phyloP scores from a whole-genome alignment of 2,888 invertebrate genomes.

The Andrena minutula region DNA sequence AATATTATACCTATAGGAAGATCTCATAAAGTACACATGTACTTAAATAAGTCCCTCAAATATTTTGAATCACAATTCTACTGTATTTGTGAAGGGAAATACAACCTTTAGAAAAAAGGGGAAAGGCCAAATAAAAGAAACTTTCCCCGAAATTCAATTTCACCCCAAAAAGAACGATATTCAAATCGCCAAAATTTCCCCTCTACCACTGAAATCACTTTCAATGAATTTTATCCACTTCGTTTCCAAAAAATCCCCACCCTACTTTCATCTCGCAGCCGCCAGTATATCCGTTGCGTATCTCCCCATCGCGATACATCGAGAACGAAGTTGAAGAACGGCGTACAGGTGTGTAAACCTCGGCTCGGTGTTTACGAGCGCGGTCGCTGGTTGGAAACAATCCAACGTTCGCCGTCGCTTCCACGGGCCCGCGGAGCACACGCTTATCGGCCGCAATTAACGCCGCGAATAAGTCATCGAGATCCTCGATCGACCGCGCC shows the following conservation, averaged over 20 bases:
- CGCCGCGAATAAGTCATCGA: constrained; percentile 53
- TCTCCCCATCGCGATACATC: constrained; percentile 26
- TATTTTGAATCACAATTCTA: background rate
- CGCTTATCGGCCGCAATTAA: constrained; percentile 52
- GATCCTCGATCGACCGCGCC: constrained; percentile 12
- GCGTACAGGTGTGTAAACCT: constrained; percentile 24
- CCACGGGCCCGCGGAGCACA: background rate
- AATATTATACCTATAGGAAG: background rate
- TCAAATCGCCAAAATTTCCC: background rate
- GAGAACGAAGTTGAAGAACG: constrained; percentile 29
- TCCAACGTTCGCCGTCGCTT: constrained; percentile 9
- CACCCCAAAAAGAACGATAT: background rate
- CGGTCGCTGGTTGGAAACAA: constrained; percentile 29
- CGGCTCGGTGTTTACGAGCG: constrained; percentile 7
- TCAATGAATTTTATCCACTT: background rate
- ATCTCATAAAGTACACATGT: too few relatives aligned
- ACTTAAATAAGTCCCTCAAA: background rate
- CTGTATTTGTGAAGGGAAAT: background rate
- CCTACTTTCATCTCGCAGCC: background rate
- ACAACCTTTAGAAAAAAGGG: background rate
- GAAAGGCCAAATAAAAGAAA: background rate
- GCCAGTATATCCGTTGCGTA: background rate
- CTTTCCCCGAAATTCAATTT: background rate
- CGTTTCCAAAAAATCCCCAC: constrained; percentile 1
- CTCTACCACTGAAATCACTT: background rate